Evolutionary conservation across 2,113 vertebrate genomes (phyloP), one percentile per base, ranked within the genome.

Genomic region (Calyptommatus sinebrachiatus): DNA sequence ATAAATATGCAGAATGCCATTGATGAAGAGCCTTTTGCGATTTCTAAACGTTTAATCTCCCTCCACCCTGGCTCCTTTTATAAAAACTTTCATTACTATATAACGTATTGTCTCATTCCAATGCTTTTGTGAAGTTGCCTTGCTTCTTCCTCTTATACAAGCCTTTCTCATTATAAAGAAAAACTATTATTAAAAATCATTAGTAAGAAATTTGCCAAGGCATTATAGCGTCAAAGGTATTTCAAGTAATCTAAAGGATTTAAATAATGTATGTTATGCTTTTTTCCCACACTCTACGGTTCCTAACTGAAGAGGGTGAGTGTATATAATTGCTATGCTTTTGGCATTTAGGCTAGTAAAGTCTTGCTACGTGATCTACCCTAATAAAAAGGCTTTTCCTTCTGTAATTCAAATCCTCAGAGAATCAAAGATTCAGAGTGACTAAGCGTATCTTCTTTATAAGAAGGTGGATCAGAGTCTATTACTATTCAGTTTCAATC

Each of bases 261-360:
- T 46, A 57, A 12, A 29, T 48, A 61, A 76, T 26, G 60, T 1
- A 4, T 8, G 26, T 41, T 0, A 0, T 8, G 0, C 0, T 1
- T 12, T 35, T 0, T 65, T 71, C 4, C 66, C 5, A 0, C 7
- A 60, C 7, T 11, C 8, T 24, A 11, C 48, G 60, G 14, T 26
- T 1, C 41, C n/a, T 57, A 18, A 2, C 0, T 69, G 2, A 75
- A 41, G 61, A 28, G 4, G 60, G 29, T 2, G 3, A 16, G 16
- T 0, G 18, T 26, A 12, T 75, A 62, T 62, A 63, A 63, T 76
- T n/a, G 45, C 6, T 0, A 26, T 0, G 1, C 24, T 1, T 1
- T 24, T 2, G 0, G 1, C 0, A 4, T 5, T 46, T 0, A 11
- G n/a, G 0, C 0, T 18, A 28, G 1, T 8, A 77, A 50, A 46